Percentiles rank a stretch among this genome's conserved stretches.
Evolutionary conservation across 2,888 invertebrate species (phyloP).

Genomic region (Zygogramma bicolorata): DNA sequence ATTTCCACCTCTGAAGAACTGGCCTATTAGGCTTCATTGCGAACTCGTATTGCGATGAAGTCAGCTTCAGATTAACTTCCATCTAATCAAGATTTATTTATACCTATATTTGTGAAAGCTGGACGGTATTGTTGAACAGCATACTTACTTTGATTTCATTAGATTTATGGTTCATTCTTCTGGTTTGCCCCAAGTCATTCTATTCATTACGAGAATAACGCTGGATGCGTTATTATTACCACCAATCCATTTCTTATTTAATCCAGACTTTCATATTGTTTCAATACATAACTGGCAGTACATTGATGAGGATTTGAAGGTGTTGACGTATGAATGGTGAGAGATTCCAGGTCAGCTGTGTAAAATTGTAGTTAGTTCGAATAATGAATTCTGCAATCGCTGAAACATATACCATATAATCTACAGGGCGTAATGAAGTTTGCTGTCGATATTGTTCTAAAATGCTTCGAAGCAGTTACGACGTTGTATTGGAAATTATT

Average conservation of each 20-base stretch:
- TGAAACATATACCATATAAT: too few relatives aligned
- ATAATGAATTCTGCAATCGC: not conserved
- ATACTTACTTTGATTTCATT: slow-evolving; percentile 44
- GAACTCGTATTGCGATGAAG: not conserved
- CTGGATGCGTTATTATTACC: not conserved
- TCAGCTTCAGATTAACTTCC: slow-evolving; percentile 19
- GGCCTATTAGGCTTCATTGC: not conserved
- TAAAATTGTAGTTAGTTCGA: too few relatives aligned
- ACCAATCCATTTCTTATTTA: not conserved
- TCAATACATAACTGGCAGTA: not conserved
- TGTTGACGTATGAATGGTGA: not conserved
- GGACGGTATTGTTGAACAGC: slow-evolving; percentile 43
- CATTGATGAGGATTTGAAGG: not conserved
- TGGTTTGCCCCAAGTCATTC: slow-evolving; percentile 19
- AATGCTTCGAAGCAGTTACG: too few relatives aligned
- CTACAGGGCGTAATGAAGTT: too few relatives aligned
- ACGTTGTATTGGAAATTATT: too few relatives aligned
- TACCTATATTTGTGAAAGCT: slow-evolving; percentile 42
- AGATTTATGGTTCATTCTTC: slow-evolving; percentile 45
- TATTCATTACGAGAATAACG: slow-evolving; percentile 10
- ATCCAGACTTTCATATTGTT: not conserved
- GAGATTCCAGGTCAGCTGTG: not conserved
- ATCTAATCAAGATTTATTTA: slow-evolving; percentile 40
- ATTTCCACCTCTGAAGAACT: not conserved
- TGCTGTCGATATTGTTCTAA: too few relatives aligned